A percentile compares a stretch with the other conserved stretches of the same genome.
These are phyloP conservation scores for Microchirus variegatus DNA, from an alignment of 2,797 vertebrate species.

Conservation along the genomic window DNA sequence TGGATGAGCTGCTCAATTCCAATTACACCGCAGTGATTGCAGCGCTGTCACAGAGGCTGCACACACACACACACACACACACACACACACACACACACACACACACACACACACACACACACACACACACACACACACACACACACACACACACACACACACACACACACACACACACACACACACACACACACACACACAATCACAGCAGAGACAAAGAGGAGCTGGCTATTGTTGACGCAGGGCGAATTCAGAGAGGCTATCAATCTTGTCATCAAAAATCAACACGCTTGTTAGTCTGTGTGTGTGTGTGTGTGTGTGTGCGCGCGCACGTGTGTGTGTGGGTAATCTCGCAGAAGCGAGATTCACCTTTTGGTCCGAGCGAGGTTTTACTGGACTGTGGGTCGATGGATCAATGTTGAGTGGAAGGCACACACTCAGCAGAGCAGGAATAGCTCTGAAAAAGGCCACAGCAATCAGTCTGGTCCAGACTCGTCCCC, in stretches of 20 bases:
- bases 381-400: constrained; percentile 73
- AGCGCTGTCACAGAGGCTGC: constrained; percentile 43
- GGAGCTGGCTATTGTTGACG: constrained; percentile 55
- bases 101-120: constrained; percentile 6
- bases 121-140: not conserved
- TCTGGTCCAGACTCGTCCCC: constrained; percentile 65
- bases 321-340: constrained; percentile 15
- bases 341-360: constrained; percentile 43
- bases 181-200: constrained; percentile 5
- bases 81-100: constrained; percentile 5
- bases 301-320: constrained; percentile 20
- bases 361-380: constrained; percentile 72
- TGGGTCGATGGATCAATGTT: constrained; percentile 76
- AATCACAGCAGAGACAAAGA: constrained; percentile 1
- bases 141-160: no score
- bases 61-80: constrained; percentile 7
- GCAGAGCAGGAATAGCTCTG: constrained; percentile 75
- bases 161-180: no score
- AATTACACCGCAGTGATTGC: constrained; percentile 63
- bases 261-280: constrained; percentile 78
- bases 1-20: constrained; percentile 65
- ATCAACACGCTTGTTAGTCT: constrained; percentile 71
- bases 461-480: constrained; percentile 78
- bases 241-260: constrained; percentile 52
- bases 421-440: constrained; percentile 77